These are phyloP conservation scores for Sebastes fasciatus DNA, from an alignment of 2,113 vertebrate genomes.

Conservation along the genomic window DNA sequence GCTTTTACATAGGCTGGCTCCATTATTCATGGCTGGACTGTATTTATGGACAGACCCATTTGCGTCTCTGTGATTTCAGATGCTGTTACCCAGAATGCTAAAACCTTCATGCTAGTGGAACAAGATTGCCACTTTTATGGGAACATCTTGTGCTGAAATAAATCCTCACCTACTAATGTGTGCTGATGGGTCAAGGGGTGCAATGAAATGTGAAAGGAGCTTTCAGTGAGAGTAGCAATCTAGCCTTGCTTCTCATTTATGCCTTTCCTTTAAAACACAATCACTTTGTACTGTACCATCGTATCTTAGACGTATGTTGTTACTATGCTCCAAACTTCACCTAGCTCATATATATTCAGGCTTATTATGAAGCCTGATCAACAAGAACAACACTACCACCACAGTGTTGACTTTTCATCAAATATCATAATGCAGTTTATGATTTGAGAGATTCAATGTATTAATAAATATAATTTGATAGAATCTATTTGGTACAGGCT, in stretches of 20 bases:
- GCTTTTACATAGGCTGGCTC: conserved; percentile 47
- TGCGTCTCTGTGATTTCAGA: conserved; percentile 70
- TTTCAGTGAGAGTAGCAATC: conserved; percentile 51
- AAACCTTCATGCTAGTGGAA: conserved; percentile 67
- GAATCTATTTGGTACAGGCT: background rate
- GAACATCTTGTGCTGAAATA: conserved; percentile 69
- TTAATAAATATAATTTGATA: background rate
- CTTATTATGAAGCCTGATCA: background rate
- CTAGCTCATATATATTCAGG: background rate
- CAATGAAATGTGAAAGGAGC: conserved; percentile 53
- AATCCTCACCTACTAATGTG: conserved; percentile 64
- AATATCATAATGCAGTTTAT: background rate
- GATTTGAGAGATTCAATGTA: background rate
- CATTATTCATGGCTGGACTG: conserved; percentile 56
- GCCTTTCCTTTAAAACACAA: conserved; percentile 34
- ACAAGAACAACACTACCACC: background rate
- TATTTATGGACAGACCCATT: conserved; percentile 68
- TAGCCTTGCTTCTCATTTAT: conserved; percentile 34
- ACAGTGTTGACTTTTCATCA: background rate
- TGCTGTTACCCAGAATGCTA: conserved; percentile 63
- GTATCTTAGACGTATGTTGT: background rate
- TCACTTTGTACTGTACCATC: conserved; percentile 9
- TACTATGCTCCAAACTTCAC: background rate
- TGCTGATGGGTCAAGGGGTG: conserved; percentile 51
- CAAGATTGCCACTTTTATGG: conserved; percentile 70